A percentile compares a stretch with the other conserved stretches of the same genome.
Conservation (phyloP, 2,113 vertebrate genomes). For the Tenrec ecaudatus region DNA sequence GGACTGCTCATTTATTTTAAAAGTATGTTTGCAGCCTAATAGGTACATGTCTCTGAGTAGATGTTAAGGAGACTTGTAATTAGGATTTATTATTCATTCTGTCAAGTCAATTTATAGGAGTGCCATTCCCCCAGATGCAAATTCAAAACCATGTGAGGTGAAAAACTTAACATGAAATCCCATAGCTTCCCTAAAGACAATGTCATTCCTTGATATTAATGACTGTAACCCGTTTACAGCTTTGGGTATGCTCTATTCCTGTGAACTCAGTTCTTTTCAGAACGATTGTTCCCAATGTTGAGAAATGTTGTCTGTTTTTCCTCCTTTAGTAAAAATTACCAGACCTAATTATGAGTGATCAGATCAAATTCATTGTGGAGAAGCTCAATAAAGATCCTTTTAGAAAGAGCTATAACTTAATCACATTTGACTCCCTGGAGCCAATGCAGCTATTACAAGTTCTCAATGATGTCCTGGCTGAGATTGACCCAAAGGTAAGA, state of each 20-base stretch:
- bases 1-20: background rate
- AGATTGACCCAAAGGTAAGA: conserved; percentile 97
- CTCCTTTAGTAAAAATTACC: conserved; percentile 42
- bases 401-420: conserved; percentile 96
- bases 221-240: background rate
- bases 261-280: conserved; percentile 39
- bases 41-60: background rate
- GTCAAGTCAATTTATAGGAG: background rate
- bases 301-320: conserved; percentile 3
- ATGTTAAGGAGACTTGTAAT: background rate
- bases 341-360: conserved; percentile 92
- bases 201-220: conserved; percentile 18
- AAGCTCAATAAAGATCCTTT: conserved; percentile 97
- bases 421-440: conserved; percentile 97
- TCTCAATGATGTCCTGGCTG: conserved; percentile 96
- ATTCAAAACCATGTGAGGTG: background rate
- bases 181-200: conserved; percentile 52
- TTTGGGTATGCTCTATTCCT: conserved; percentile 25
- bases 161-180: conserved; percentile 4
- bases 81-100: conserved; percentile 27
- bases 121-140: background rate
- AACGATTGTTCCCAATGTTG: conserved; percentile 38
- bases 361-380: conserved; percentile 96
- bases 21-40: background rate
- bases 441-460: conserved; percentile 95